phyloP scores from a whole-genome alignment of 2,113 vertebrate species.

The Scytalopus superciliaris region DNA sequence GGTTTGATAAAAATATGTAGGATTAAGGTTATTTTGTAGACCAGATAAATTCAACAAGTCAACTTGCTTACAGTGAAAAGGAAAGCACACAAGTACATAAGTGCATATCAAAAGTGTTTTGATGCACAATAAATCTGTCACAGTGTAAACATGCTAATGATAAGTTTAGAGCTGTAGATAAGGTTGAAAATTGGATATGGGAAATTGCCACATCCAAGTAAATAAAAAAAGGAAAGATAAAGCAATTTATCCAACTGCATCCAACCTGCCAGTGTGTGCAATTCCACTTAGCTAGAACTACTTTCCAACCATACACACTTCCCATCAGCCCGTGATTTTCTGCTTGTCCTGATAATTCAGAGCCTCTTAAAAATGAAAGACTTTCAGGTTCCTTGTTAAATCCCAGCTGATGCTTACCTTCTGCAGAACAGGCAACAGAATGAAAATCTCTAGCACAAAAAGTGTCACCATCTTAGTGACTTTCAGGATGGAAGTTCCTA shows the following conservation, averaged over 20 bases:
- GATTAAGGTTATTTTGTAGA: neutral
- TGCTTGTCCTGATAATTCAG: neutral
- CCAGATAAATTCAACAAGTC: neutral
- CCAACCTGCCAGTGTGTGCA: neutral
- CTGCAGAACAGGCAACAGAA: neutral
- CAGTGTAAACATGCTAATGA: conserved; percentile 8
- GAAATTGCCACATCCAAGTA: neutral
- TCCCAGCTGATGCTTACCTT: neutral
- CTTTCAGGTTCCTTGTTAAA: neutral
- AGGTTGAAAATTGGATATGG: neutral
- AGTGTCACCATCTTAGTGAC: neutral
- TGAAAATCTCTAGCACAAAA: neutral
- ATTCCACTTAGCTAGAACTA: neutral
- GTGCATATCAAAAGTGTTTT: neutral
- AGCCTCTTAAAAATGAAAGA: neutral
- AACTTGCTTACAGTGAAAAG: neutral
- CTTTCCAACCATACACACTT: neutral
- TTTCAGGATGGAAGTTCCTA: neutral
- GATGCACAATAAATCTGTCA: neutral
- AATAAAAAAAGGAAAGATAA: neutral
- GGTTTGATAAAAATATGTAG: neutral
- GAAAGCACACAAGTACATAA: neutral
- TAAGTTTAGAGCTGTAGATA: neutral
- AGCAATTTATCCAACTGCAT: neutral
- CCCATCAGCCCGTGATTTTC: neutral